Evolutionary conservation across 2,888 invertebrate genomes (phyloP).

Genomic region (Diarsia dahlii): DNA sequence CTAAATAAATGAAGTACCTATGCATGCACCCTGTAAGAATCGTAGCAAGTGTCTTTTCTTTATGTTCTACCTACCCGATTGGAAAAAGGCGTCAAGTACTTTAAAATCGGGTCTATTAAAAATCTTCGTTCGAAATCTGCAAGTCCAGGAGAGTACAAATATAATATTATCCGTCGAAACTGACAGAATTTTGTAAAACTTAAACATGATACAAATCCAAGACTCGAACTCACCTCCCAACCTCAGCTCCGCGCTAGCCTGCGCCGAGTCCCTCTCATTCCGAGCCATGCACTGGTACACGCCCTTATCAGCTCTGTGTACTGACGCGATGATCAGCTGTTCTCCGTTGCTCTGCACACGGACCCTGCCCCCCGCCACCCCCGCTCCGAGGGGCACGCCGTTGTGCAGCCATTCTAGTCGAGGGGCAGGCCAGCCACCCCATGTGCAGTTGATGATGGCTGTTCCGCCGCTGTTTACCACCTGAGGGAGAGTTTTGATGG

Average conservation of each 20-base stretch:
- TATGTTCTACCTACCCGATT: too few relatives aligned
- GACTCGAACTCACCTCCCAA: conserved; percentile 92
- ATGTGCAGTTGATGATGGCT: conserved; percentile 96
- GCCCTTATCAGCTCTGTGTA: conserved; percentile 95
- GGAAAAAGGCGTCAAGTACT: too few relatives aligned
- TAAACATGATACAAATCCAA: not conserved
- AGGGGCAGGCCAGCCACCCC: conserved; percentile 94
- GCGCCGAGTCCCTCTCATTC: conserved; percentile 94
- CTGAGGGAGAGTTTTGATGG: conserved; percentile 78
- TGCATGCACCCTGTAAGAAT: too few relatives aligned
- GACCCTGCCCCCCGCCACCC: conserved; percentile 84
- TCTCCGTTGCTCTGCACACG: conserved; percentile 80
- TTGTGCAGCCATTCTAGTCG: conserved; percentile 94
- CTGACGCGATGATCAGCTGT: conserved; percentile 85
- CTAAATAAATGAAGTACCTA: too few relatives aligned
- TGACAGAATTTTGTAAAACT: not conserved
- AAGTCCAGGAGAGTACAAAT: not conserved
- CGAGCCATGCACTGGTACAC: conserved; percentile 97
- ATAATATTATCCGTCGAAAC: not conserved
- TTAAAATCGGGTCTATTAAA: too few relatives aligned
- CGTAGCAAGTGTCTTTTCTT: too few relatives aligned
- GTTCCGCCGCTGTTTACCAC: conserved; percentile 96
- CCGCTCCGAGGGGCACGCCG: conserved; percentile 91
- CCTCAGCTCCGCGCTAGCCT: conserved; percentile 94
- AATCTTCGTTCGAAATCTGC: too few relatives aligned